A percentile compares a stretch with the other conserved stretches of the same genome.
phyloP scores from a whole-genome alignment of 2,797 vertebrate genomes.

The Coregonus sp. region DNA sequence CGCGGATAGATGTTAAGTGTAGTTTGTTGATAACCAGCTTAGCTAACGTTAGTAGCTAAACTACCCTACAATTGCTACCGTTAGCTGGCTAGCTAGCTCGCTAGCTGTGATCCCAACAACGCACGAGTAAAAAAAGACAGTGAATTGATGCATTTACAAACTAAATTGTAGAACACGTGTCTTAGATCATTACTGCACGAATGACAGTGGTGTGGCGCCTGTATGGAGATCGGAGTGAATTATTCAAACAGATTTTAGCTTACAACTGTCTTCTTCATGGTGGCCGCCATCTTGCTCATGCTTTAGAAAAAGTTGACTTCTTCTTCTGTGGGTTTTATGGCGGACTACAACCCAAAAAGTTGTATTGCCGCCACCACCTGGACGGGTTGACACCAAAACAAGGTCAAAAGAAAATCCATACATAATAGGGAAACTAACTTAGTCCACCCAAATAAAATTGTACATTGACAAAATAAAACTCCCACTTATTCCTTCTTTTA shows the following conservation, averaged over 20 bases:
- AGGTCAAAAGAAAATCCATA: too few relatives aligned
- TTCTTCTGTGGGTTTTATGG: too few relatives aligned
- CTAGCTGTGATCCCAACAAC: neutral
- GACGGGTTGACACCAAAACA: too few relatives aligned
- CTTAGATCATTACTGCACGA: neutral
- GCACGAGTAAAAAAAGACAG: neutral
- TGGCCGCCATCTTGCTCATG: slow-evolving; percentile 81
- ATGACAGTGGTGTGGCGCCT: neutral
- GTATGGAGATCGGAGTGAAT: neutral
- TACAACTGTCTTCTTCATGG: slow-evolving; percentile 84
- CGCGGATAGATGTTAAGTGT: neutral
- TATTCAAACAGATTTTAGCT: slow-evolving; percentile 42
- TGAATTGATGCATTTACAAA: neutral
- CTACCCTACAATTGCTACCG: too few relatives aligned
- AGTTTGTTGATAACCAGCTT: neutral
- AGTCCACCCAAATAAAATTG: too few relatives aligned
- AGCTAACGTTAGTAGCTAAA: neutral
- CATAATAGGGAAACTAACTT: too few relatives aligned
- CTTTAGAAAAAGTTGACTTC: neutral
- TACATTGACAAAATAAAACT: too few relatives aligned
- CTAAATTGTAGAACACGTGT: neutral
- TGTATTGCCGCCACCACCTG: too few relatives aligned
- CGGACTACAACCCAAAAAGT: too few relatives aligned
- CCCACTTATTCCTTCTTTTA: too few relatives aligned
- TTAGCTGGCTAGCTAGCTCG: too few relatives aligned